phyloP scores from a whole-genome alignment of 2,888 invertebrate species.

The Schizaphis graminum region DNA sequence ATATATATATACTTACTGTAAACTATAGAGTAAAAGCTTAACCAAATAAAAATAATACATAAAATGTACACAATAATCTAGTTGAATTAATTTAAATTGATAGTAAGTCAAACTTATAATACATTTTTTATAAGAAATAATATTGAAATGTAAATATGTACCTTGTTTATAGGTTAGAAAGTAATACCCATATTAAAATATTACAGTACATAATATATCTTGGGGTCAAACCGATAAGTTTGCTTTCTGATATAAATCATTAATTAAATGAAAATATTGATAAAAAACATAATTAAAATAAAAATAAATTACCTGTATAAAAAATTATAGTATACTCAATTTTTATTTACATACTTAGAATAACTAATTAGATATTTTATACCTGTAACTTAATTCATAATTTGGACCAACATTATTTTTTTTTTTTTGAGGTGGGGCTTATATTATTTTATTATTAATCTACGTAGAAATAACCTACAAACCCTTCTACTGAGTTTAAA shows the following conservation, averaged over 20 bases:
- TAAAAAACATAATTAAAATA: not conserved
- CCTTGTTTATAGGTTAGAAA: not conserved
- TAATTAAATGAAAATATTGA: not conserved
- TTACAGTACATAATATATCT: not conserved
- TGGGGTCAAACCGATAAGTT: not conserved
- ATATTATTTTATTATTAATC: no score
- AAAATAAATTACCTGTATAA: not conserved
- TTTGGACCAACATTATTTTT: not conserved
- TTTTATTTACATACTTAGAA: not conserved
- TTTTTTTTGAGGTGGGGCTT: not conserved
- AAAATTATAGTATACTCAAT: not conserved
- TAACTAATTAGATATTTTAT: not conserved
- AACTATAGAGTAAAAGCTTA: not conserved
- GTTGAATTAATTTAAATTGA: not conserved
- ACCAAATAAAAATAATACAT: not conserved
- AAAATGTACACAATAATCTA: not conserved
- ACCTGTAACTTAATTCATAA: not conserved
- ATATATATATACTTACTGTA: not conserved
- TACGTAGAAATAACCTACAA: no score
- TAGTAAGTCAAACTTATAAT: not conserved
- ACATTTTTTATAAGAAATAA: not conserved
- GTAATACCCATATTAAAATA: not conserved
- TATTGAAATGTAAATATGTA: not conserved
- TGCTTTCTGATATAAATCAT: not conserved
- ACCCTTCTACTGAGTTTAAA: no score